Conservation (phyloP, 2,888 invertebrate species). For the Scaptomyza caliginosa region DNA sequence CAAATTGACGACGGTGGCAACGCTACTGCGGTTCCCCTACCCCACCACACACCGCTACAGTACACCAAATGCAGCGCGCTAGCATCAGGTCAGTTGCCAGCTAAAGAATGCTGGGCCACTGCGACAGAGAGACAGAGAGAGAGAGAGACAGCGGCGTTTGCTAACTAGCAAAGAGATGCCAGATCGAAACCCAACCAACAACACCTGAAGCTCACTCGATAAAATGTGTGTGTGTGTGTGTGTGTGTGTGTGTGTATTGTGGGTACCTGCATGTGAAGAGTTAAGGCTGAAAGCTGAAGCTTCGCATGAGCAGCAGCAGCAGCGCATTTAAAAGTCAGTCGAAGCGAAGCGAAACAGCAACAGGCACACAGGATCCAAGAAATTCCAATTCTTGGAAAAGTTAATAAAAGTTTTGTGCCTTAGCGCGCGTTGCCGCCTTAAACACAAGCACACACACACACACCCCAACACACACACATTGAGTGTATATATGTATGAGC, state of each 20-base stretch:
- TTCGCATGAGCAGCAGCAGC: constrained; percentile 51
- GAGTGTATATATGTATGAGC: constrained; percentile 27
- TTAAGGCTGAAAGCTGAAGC: constrained; percentile 33
- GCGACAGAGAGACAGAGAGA: constrained; percentile 10
- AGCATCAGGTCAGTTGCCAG: constrained; percentile 45
- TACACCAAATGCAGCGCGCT: constrained; percentile 5
- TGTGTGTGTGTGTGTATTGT: constrained; percentile 22
- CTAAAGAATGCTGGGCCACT: constrained; percentile 58
- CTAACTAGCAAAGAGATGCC: constrained; percentile 69
- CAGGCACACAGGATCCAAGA: constrained; percentile 77
- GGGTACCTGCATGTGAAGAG: constrained; percentile 39
- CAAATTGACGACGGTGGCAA: constrained; percentile 67
- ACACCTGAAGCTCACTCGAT: constrained; percentile 75
- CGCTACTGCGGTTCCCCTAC: constrained; percentile 22
- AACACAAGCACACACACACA: constrained; percentile 36
- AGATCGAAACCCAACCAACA: constrained; percentile 63
- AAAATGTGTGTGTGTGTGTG: constrained; percentile 8
- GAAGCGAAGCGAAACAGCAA: constrained; percentile 71
- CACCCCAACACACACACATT: constrained; percentile 7
- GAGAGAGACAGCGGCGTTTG: constrained; percentile 52
- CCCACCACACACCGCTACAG: no score
- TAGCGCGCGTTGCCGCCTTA: constrained; percentile 69
- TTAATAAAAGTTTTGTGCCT: constrained; percentile 78
- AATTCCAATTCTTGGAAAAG: constrained; percentile 79
- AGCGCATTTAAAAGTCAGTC: constrained; percentile 76